phyloP scores from a whole-genome alignment of 2,113 vertebrate genomes.

The Mustelus asterias region DNA sequence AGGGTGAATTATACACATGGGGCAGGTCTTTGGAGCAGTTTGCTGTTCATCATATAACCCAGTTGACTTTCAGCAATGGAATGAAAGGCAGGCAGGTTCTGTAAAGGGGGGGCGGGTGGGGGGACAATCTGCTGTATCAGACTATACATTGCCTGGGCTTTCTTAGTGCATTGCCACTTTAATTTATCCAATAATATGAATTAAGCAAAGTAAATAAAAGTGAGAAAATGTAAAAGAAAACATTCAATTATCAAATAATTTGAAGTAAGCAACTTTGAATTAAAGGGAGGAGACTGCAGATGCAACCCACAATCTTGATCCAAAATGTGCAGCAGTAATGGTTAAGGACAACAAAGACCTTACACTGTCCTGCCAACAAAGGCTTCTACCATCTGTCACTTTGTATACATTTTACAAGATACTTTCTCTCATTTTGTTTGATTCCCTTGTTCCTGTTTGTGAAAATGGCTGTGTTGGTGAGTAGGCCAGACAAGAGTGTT shows the following conservation, averaged over 20 bases:
- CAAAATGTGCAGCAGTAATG: not conserved
- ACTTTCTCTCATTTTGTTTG: not conserved
- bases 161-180: not conserved
- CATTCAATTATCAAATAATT: not conserved
- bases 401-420: not conserved
- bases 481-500: not conserved
- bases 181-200: not conserved
- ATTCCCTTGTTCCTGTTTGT: not conserved
- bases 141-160: not conserved
- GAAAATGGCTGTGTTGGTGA: not conserved
- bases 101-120: no score
- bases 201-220: not conserved
- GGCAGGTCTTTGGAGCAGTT: not conserved
- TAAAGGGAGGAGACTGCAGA: not conserved
- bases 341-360: not conserved
- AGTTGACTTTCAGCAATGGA: not conserved
- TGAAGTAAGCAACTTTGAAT: not conserved
- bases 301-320: not conserved
- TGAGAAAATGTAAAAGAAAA: not conserved
- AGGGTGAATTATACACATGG: not conserved
- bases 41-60: not conserved
- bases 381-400: not conserved
- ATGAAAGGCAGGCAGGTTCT: not conserved
- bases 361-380: not conserved
- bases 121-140: not conserved